These are phyloP conservation scores for Hemistola chrysoprasaria DNA, from an alignment of 2,888 invertebrate genomes.

Conservation along the genomic window DNA sequence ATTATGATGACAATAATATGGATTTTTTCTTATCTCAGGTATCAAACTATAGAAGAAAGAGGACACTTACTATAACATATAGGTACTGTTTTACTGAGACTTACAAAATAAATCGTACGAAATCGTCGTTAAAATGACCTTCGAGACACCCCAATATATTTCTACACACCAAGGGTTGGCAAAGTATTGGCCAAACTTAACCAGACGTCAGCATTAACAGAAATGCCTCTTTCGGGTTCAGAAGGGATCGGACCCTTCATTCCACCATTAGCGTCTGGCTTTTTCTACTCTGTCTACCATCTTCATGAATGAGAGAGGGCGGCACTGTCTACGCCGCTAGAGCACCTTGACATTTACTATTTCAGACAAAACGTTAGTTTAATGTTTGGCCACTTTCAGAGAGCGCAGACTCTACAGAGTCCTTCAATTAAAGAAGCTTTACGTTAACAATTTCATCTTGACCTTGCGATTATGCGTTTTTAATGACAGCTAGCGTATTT, in stretches of 20 bases:
- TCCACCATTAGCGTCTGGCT: slow-evolving; percentile 35
- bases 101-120: background rate
- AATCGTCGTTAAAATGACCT: background rate
- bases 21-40: too few relatives aligned
- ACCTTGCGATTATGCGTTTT: slow-evolving; percentile 6
- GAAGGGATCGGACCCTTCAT: slow-evolving; percentile 37
- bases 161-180: slow-evolving; percentile 6
- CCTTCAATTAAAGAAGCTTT: slow-evolving; percentile 39
- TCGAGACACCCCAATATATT: slow-evolving; percentile 5
- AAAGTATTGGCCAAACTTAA: slow-evolving; percentile 23
- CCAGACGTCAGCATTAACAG: slow-evolving; percentile 31
- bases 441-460: slow-evolving; percentile 4
- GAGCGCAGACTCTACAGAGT: too few relatives aligned
- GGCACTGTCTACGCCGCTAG: too few relatives aligned
- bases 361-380: too few relatives aligned
- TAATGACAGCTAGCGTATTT: slow-evolving; percentile 13
- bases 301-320: too few relatives aligned
- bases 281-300: too few relatives aligned
- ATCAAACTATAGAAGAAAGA: too few relatives aligned
- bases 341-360: too few relatives aligned
- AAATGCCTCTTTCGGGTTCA: slow-evolving; percentile 30
- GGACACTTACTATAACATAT: too few relatives aligned
- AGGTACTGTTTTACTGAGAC: too few relatives aligned
- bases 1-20: too few relatives aligned
- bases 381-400: too few relatives aligned